A percentile compares a stretch with the other conserved stretches of the same genome.
Conservation (phyloP, 1,140 invertebrate genomes). For the Drosophila arawakana region DNA sequence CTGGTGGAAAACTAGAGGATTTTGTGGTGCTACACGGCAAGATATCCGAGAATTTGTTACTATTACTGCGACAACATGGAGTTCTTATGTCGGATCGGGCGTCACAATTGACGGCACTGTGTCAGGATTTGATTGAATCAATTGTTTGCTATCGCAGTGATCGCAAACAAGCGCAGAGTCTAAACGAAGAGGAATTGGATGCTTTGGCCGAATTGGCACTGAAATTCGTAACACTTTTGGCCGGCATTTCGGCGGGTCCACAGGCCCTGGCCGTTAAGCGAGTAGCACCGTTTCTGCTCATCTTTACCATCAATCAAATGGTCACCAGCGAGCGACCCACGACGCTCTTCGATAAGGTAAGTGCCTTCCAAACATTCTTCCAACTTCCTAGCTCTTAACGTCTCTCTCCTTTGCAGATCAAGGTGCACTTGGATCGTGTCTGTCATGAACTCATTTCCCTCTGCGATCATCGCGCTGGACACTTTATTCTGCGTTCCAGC, state of each 20-base stretch:
- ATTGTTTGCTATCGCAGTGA: slow-evolving; percentile 77
- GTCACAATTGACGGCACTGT: slow-evolving; percentile 67
- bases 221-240: slow-evolving; percentile 73
- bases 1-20: slow-evolving; percentile 52
- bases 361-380: neutral
- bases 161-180: slow-evolving; percentile 62
- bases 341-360: slow-evolving; percentile 76
- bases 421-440: slow-evolving; percentile 74
- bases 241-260: slow-evolving; percentile 45
- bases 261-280: slow-evolving; percentile 75
- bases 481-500: slow-evolving; percentile 77
- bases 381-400: neutral
- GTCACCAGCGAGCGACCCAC: slow-evolving; percentile 72
- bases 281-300: slow-evolving; percentile 78
- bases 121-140: slow-evolving; percentile 74
- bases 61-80: slow-evolving; percentile 67
- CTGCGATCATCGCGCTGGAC: slow-evolving; percentile 80
- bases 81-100: slow-evolving; percentile 71
- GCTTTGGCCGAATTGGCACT: slow-evolving; percentile 68
- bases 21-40: slow-evolving; percentile 57
- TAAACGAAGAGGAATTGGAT: slow-evolving; percentile 67
- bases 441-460: slow-evolving; percentile 76
- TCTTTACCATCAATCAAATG: slow-evolving; percentile 78
- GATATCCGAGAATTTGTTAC: slow-evolving; percentile 58
- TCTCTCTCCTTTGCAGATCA: slow-evolving; percentile 54